Percentiles rank a stretch among this genome's conserved stretches.
phyloP scores from a whole-genome alignment of 2,113 vertebrate genomes.

The Falco punctatus region DNA sequence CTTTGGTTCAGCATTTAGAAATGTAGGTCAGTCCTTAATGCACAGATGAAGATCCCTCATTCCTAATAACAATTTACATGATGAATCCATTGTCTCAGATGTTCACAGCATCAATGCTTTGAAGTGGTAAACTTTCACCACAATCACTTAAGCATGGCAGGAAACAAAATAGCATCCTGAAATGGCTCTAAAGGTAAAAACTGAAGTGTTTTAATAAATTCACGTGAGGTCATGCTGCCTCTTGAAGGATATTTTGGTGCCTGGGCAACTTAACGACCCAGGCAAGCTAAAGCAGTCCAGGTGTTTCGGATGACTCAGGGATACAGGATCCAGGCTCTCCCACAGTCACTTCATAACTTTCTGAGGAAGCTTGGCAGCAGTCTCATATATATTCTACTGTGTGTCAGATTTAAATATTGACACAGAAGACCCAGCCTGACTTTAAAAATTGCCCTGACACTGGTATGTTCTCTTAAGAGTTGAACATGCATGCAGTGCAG shows the following conservation, averaged over 20 bases:
- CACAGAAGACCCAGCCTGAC: neutral
- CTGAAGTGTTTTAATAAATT: neutral
- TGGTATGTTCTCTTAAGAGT: neutral
- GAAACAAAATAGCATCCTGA: neutral
- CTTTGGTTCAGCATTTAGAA: neutral
- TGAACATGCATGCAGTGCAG: neutral
- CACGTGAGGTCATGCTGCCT: neutral
- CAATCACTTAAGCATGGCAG: neutral
- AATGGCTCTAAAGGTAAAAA: neutral
- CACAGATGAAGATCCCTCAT: neutral
- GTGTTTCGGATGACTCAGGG: neutral
- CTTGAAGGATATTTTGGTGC: neutral
- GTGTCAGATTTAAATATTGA: neutral
- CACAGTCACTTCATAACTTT: neutral
- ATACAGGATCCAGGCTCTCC: neutral
- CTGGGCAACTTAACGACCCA: neutral
- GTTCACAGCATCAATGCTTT: neutral
- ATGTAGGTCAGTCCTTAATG: neutral
- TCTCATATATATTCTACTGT: neutral
- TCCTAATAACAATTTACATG: neutral
- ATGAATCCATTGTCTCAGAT: neutral
- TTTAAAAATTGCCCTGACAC: neutral
- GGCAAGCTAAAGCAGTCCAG: neutral
- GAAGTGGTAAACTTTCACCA: neutral
- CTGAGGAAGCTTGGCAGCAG: neutral